Base-by-base conservation (phyloP, 1,140 invertebrate genomes). In the Scaptodrosophila lebanonensis region DNA sequence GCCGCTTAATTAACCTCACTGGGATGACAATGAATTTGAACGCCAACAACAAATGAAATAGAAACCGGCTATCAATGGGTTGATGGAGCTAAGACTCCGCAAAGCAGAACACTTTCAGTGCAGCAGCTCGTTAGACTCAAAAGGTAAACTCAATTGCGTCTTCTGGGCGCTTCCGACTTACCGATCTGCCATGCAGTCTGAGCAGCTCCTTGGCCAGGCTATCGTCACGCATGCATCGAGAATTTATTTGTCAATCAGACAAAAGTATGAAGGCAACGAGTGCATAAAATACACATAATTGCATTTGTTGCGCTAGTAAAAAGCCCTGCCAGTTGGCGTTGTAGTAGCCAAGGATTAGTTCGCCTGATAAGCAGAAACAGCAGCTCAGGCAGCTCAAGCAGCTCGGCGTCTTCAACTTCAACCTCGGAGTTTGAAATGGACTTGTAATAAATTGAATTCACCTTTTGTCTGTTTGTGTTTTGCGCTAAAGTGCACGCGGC, bases 281-380 rank as follows among this genome's bases (percentile, higher is more conserved):
- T 67, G 69, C 66, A 79, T 79, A 79, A 79, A 79, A 73, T 59
- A 75, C 75, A 82, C 75, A 79, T 79, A 79, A 79, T 79, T 79
- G 75, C 75, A 79, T 79, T 79, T 79, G 63, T 50, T 35, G 61
- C 22, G 61, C 72, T 62, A n/a, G n/a, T n/a, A n/a, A n/a, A n/a
- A n/a, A n/a, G n/a, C n/a, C 56, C 60, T 38, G 38, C 47, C 30
- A n/a, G n/a, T n/a, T n/a, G n/a, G n/a, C n/a, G n/a, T 33, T 33
- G 8, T n/a, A n/a, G 12, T 13, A 33, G 12, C 25, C 49, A 42
- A 57, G 73, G 72, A 79, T 77, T 67, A 72, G 54, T 39, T 4
- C 43, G 12, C 6, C 45, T 65, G 75, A 79, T 82, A 79, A 79
- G 69, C 22, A 47, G 6, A 17, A 43, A 35, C 36, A 52, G 32